Percentiles rank a stretch among this genome's conserved stretches.
Conservation (phyloP, 2,113 vertebrate species). For the Clarias gariepinus region DNA sequence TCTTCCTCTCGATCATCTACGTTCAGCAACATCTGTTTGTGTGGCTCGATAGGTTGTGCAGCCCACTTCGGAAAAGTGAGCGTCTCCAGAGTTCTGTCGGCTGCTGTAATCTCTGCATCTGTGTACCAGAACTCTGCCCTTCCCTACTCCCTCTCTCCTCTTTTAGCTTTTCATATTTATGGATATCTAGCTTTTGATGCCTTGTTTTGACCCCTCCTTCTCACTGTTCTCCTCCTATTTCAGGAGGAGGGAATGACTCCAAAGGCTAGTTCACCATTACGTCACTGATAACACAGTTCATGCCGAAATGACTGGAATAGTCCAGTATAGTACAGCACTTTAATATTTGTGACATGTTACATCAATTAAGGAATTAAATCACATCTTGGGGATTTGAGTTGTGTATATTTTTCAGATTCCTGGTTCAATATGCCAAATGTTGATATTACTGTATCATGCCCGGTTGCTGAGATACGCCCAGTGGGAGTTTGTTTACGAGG, state of each 20-base stretch:
- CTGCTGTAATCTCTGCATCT: slow-evolving; percentile 50
- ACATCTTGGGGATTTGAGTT: no score
- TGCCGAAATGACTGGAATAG: not conserved
- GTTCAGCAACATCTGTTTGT: slow-evolving; percentile 24
- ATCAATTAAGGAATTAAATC: no score
- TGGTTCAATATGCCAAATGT: no score
- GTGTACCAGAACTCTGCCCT: slow-evolving; percentile 45
- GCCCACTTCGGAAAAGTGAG: slow-evolving; percentile 14
- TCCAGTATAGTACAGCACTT: not conserved
- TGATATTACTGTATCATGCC: no score
- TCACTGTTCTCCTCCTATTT: not conserved
- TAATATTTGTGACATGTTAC: no score
- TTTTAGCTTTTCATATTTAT: not conserved
- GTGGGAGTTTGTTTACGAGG: no score
- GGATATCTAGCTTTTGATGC: slow-evolving; percentile 6
- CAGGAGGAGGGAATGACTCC: not conserved
- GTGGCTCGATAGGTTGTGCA: not conserved
- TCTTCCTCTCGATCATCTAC: slow-evolving; percentile 5
- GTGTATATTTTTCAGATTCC: no score
- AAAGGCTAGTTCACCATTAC: not conserved
- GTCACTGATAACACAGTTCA: slow-evolving; percentile 9
- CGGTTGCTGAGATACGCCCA: no score
- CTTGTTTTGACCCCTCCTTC: slow-evolving; percentile 2
- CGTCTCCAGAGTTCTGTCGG: slow-evolving; percentile 3
- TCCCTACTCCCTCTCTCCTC: not conserved